These are phyloP conservation scores for Sebastes nivosus DNA, from an alignment of 2,797 vertebrate genomes.

Conservation along the genomic window DNA sequence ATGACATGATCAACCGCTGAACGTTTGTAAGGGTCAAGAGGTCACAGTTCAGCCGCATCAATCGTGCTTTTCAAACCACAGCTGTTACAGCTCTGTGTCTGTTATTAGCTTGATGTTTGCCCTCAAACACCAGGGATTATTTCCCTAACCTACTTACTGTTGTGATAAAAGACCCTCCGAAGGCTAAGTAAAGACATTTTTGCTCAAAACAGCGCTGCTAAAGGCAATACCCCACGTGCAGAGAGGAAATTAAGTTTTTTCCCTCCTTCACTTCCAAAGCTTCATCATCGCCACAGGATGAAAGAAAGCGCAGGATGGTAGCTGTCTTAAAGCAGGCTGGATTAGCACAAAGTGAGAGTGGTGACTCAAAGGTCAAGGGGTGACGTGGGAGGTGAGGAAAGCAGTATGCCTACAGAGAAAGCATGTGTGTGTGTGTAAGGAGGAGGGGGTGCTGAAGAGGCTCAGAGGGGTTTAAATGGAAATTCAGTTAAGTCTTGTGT, in stretches of 20 bases:
- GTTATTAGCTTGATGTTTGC: constrained; percentile 39
- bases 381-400: constrained; percentile 18
- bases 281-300: constrained; percentile 11
- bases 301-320: constrained; percentile 13
- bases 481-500: constrained; percentile 63
- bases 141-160: not conserved
- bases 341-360: constrained; percentile 10
- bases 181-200: constrained; percentile 7
- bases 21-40: constrained; percentile 20
- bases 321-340: constrained; percentile 9
- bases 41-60: constrained; percentile 24
- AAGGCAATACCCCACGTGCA: not conserved
- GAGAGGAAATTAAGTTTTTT: constrained; percentile 24
- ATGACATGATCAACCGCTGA: constrained; percentile 28
- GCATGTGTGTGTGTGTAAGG: not conserved
- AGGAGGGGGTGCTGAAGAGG: not conserved
- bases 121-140: constrained; percentile 10
- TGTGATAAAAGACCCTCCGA: constrained; percentile 6
- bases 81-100: constrained; percentile 34
- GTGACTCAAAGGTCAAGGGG: constrained; percentile 28
- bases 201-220: not conserved
- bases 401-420: not conserved
- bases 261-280: constrained; percentile 1
- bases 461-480: constrained; percentile 53
- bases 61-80: constrained; percentile 5